A percentile compares a stretch with the other conserved stretches of the same genome.
phyloP scores from a whole-genome alignment of 1,140 invertebrate genomes.

The Apocrypta bakeri region DNA sequence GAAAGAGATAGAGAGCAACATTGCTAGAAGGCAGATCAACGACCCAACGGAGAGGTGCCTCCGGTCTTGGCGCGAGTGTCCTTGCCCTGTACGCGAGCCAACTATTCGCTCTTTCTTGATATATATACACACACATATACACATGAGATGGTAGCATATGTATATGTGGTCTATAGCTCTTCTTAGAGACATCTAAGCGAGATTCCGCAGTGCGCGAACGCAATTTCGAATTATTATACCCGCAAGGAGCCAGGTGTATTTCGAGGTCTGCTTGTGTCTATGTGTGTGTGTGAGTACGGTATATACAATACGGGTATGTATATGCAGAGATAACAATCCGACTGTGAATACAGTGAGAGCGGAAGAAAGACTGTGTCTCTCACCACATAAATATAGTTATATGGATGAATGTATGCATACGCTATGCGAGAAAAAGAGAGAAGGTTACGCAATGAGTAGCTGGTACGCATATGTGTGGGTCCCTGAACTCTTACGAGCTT shows the following conservation, averaged over 20 bases:
- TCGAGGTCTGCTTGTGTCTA: background rate
- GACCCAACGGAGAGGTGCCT: slow-evolving; percentile 38
- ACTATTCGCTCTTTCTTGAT: slow-evolving; percentile 37
- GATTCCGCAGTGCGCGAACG: background rate
- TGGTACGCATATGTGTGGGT: background rate
- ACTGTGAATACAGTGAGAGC: background rate
- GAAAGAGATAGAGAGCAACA: slow-evolving; percentile 56
- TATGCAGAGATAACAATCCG: background rate
- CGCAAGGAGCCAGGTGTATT: background rate
- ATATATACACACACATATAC: background rate
- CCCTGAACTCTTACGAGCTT: background rate
- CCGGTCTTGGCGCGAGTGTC: slow-evolving; percentile 19
- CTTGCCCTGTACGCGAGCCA: background rate
- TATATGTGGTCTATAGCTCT: background rate
- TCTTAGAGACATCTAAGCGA: background rate
- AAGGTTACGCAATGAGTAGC: background rate
- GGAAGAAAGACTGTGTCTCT: background rate
- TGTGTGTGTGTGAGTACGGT: background rate
- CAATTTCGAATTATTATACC: slow-evolving; percentile 8
- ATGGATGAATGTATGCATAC: background rate
- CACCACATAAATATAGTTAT: background rate
- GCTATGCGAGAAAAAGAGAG: background rate
- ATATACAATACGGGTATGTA: background rate
- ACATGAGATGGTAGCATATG: background rate
- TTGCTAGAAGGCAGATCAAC: slow-evolving; percentile 43